Percentiles rank a stretch among this genome's conserved stretches.
phyloP scores from a whole-genome alignment of 2,888 invertebrate genomes.

The Antheraea yamamai region DNA sequence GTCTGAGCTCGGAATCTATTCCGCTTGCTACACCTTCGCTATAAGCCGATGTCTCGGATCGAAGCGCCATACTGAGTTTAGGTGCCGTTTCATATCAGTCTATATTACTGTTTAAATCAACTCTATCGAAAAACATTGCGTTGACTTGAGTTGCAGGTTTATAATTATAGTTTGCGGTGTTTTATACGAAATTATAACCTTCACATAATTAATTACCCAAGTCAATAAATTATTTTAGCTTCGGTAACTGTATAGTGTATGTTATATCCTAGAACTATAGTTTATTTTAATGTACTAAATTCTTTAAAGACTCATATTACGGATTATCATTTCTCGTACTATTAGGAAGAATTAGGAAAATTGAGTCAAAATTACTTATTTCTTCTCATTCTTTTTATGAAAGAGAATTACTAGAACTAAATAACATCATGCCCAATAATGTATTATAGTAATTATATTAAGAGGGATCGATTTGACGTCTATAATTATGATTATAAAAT shows the following conservation, averaged over 20 bases:
- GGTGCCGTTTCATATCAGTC: conserved; percentile 48
- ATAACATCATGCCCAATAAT: no score
- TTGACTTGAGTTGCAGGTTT: conserved; percentile 34
- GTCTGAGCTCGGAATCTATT: conserved; percentile 65
- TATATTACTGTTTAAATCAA: conserved; percentile 43
- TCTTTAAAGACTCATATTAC: not conserved
- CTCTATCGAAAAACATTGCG: conserved; percentile 55
- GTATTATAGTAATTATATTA: no score
- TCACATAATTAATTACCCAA: not conserved
- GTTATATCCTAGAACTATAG: not conserved
- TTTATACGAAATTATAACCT: not conserved
- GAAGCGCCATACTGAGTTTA: conserved; percentile 40
- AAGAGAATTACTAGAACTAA: no score
- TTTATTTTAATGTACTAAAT: not conserved
- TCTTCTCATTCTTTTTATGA: no score
- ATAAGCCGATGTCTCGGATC: conserved; percentile 37
- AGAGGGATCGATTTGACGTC: no score
- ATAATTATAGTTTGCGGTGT: conserved; percentile 25
- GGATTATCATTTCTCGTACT: not conserved
- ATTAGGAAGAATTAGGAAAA: not conserved
- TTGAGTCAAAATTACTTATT: not conserved
- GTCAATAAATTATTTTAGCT: no score
- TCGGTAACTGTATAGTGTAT: not conserved
- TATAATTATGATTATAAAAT: no score
- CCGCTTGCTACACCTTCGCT: conserved; percentile 46